Percentiles rank a stretch among this genome's conserved stretches.
Evolutionary conservation across 2,888 invertebrate genomes (phyloP).

Genomic region (Strigamia maritima): DNA sequence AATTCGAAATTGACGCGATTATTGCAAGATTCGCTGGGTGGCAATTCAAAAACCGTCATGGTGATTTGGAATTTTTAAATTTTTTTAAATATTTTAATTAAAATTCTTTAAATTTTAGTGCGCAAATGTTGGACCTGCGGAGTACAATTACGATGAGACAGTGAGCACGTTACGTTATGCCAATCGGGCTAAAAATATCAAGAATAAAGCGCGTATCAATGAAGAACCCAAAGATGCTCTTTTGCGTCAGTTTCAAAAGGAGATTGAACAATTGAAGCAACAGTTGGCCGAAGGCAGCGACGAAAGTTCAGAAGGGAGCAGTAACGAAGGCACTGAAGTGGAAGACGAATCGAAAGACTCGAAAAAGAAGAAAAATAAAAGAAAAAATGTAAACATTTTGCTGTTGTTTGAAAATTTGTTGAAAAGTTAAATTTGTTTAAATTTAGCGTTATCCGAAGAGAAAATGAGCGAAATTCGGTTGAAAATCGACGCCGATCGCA

Average conservation of each 20-base stretch:
- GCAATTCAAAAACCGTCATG: conserved; percentile 94
- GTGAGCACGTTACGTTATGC: conserved; percentile 95
- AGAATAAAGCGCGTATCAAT: conserved; percentile 92
- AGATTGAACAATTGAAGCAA: conserved; percentile 86
- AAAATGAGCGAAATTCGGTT: conserved; percentile 56
- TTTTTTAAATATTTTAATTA: not conserved
- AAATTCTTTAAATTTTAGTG: conserved; percentile 60
- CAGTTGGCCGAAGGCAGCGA: conserved; percentile 69
- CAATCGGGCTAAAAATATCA: conserved; percentile 94
- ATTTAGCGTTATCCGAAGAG: conserved; percentile 51
- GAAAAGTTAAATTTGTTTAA: not conserved
- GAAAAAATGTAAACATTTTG: conserved; percentile 44
- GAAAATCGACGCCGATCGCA: conserved; percentile 55
- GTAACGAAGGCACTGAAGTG: conserved; percentile 41
- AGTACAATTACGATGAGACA: conserved; percentile 93
- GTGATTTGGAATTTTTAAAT: conserved; percentile 55
- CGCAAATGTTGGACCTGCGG: conserved; percentile 95
- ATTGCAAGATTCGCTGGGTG: conserved; percentile 94
- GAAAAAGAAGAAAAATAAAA: conserved; percentile 39
- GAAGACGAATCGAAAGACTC: conserved; percentile 47
- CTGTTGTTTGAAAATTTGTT: too few relatives aligned
- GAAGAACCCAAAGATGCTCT: conserved; percentile 97
- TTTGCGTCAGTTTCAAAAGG: conserved; percentile 90
- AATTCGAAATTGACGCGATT: conserved; percentile 94
- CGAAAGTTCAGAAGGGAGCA: conserved; percentile 41